These are phyloP conservation scores for Muscidifurax raptorellus DNA, from an alignment of 1,140 invertebrate species.

Conservation along the genomic window DNA sequence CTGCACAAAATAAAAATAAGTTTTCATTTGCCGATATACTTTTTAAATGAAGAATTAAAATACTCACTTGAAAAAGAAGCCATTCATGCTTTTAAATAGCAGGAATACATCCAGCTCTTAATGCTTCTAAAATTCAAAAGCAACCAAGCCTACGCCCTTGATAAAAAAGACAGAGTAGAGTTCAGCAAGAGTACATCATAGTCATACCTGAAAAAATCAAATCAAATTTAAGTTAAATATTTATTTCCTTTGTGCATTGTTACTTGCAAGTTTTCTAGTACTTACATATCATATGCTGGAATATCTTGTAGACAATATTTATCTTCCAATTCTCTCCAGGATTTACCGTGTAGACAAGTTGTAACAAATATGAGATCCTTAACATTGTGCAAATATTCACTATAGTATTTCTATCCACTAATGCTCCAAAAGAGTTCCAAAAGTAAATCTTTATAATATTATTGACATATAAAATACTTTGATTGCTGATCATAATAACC, in stretches of 20 bases:
- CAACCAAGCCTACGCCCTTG: conserved; percentile 97
- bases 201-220: conserved; percentile 89
- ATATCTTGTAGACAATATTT: conserved; percentile 98
- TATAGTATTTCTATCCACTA: too few relatives aligned
- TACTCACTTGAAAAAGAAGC: too few relatives aligned
- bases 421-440: too few relatives aligned
- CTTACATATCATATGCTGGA: conserved; percentile 96
- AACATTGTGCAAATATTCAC: conserved; percentile 91
- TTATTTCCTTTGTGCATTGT: not conserved
- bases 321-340: conserved; percentile 97
- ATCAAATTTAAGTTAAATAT: not conserved
- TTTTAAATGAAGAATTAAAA: too few relatives aligned
- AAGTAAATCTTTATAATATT: not conserved
- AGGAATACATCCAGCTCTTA: conserved; percentile 97
- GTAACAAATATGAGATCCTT: conserved; percentile 97
- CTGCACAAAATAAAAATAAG: too few relatives aligned
- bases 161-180: conserved; percentile 98
- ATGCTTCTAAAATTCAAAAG: conserved; percentile 95
- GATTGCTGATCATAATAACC: not conserved
- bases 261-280: not conserved
- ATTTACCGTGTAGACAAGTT: conserved; percentile 98
- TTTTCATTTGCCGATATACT: too few relatives aligned
- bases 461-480: not conserved
- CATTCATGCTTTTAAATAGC: conserved; percentile 80
- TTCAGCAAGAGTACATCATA: conserved; percentile 96